Conservation (phyloP, 2,888 invertebrate species). For the Philereme transversata region DNA sequence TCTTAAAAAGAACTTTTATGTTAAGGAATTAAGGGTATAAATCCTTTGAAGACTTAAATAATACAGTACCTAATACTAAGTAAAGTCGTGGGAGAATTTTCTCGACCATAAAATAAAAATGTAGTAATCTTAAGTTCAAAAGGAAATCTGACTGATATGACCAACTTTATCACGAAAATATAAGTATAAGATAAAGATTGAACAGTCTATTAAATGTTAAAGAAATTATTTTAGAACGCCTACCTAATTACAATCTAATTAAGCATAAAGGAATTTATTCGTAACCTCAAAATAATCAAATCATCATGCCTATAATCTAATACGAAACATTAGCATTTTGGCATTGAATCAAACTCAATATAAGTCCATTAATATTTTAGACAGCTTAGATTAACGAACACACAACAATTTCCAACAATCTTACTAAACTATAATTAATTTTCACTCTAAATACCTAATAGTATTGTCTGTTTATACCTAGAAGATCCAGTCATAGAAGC, state of each 20-base stretch:
- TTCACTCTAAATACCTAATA: too few species aligned
- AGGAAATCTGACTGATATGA: not conserved
- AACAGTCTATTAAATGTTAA: not conserved
- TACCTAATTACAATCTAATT: not conserved
- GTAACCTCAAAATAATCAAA: conserved; percentile 1
- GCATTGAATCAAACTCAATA: too few species aligned
- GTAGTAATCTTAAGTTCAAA: not conserved
- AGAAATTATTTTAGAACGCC: not conserved
- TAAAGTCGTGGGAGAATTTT: conserved; percentile 65
- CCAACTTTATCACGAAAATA: not conserved
- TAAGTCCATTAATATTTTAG: too few species aligned
- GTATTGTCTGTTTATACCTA: too few species aligned
- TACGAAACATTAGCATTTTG: conserved; percentile 1
- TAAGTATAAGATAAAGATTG: not conserved
- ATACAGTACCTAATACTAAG: conserved; percentile 32
- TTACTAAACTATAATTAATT: too few species aligned
- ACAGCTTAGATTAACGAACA: too few species aligned
- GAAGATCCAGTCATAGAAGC: too few species aligned
- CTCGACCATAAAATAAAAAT: conserved; percentile 49
- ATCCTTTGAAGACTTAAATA: conserved; percentile 36
- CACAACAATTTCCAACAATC: too few species aligned
- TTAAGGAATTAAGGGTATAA: conserved; percentile 31
- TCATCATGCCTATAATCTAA: not conserved
- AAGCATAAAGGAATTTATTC: conserved; percentile 11
- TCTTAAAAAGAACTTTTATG: conserved; percentile 19